Percentiles rank a stretch among this genome's conserved stretches.
phyloP scores from a whole-genome alignment of 1,140 invertebrate genomes.

The Drosophila burlai region DNA sequence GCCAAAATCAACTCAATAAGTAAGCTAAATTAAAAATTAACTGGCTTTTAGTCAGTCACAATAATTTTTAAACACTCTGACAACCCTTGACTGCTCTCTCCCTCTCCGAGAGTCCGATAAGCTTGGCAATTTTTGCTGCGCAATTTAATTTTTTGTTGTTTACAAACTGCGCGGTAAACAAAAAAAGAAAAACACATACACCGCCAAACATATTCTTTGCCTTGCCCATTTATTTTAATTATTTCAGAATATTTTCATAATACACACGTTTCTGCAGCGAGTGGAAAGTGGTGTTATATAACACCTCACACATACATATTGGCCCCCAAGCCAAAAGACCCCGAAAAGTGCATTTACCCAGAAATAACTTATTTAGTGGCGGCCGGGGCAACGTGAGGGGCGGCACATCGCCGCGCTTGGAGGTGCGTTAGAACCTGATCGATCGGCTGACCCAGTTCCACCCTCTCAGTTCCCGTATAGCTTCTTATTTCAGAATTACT shows the following conservation, averaged over 20 bases:
- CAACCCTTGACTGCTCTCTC: not conserved
- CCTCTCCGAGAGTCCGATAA: slow-evolving; percentile 5
- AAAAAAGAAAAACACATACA: slow-evolving; percentile 57
- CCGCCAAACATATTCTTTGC: slow-evolving; percentile 67
- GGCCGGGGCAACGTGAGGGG: slow-evolving; percentile 25
- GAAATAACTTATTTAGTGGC: slow-evolving; percentile 10
- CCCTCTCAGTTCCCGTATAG: slow-evolving; percentile 18
- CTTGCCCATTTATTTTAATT: slow-evolving; percentile 65
- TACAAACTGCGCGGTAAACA: slow-evolving; percentile 81
- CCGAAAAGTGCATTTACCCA: slow-evolving; percentile 38
- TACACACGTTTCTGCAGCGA: slow-evolving; percentile 40
- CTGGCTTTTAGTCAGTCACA: no score
- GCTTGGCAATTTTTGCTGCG: slow-evolving; percentile 65
- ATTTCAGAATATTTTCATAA: slow-evolving; percentile 61
- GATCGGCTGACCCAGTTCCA: slow-evolving; percentile 50
- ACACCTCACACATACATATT: slow-evolving; percentile 21
- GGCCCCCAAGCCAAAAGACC: slow-evolving; percentile 14
- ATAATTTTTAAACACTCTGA: not conserved
- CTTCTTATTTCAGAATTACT: slow-evolving; percentile 25
- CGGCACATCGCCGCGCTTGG: slow-evolving; percentile 8
- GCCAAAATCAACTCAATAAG: not conserved
- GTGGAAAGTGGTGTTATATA: slow-evolving; percentile 44
- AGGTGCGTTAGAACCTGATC: slow-evolving; percentile 41
- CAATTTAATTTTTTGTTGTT: slow-evolving; percentile 79
- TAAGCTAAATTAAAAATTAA: no score